These are phyloP conservation scores for Phocoena sinus DNA, from an alignment of 2,113 vertebrate genomes.

Conservation along the genomic window DNA sequence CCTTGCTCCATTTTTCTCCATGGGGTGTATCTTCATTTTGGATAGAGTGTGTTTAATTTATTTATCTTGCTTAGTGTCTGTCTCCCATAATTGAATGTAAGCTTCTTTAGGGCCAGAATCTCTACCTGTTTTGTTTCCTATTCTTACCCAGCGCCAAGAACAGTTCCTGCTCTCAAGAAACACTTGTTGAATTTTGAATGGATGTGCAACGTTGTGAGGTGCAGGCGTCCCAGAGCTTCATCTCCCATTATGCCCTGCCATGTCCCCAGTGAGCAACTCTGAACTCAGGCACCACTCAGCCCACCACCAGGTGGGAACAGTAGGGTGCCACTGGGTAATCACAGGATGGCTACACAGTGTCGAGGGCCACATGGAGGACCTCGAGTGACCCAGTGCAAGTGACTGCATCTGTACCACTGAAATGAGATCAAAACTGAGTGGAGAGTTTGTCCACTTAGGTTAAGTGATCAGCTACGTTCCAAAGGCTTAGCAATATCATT, in stretches of 20 bases:
- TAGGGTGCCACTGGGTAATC: background rate
- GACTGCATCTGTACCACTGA: background rate
- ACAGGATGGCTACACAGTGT: background rate
- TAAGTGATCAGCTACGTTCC: background rate
- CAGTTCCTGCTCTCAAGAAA: background rate
- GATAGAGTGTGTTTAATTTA: background rate
- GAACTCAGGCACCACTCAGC: background rate
- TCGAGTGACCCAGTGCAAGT: background rate
- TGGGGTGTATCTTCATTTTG: background rate
- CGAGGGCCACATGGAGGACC: background rate
- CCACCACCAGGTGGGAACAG: too few relatives aligned
- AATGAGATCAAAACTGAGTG: background rate
- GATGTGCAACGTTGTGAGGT: background rate
- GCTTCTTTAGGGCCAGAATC: background rate
- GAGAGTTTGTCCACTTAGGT: background rate
- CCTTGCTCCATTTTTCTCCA: background rate
- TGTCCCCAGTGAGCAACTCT: background rate
- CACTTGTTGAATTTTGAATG: background rate
- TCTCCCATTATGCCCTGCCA: background rate
- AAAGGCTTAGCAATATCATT: background rate
- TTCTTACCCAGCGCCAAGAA: background rate
- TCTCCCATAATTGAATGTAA: background rate
- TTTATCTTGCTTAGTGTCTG: background rate
- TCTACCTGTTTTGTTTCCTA: background rate
- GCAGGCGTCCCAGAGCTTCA: background rate